Evolutionary conservation across 2,113 vertebrate species (phyloP).

Genomic region (Melanotaenia duboulayi): DNA sequence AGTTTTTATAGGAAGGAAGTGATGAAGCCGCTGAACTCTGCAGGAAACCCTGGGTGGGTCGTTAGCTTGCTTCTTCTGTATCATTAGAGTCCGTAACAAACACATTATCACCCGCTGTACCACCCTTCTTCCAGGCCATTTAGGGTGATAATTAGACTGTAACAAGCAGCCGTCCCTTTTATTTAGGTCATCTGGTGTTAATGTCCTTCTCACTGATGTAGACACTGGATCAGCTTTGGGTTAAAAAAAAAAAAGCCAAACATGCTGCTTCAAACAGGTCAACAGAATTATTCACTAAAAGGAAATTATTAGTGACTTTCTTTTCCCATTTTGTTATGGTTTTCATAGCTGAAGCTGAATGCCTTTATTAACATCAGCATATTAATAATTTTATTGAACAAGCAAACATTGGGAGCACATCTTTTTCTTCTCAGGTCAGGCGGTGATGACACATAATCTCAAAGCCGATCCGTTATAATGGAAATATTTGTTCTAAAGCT

Average conservation of each 20-base stretch:
- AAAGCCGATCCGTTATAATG: neutral
- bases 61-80: constrained; percentile 61
- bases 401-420: no score
- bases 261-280: constrained; percentile 18
- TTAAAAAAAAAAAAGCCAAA: constrained; percentile 3
- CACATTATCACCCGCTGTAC: constrained; percentile 71
- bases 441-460: neutral
- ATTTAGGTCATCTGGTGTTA: constrained; percentile 66
- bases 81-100: constrained; percentile 79
- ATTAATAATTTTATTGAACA: no score
- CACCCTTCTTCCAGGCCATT: constrained; percentile 63
- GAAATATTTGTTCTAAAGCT: constrained; percentile 13
- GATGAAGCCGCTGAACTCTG: constrained; percentile 44
- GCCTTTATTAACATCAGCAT: neutral
- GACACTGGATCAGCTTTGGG: constrained; percentile 29
- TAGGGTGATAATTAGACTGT: constrained; percentile 75
- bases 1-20: constrained; percentile 28
- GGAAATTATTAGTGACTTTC: neutral
- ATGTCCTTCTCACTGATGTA: constrained; percentile 45
- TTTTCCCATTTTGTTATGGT: neutral
- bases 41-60: constrained; percentile 61
- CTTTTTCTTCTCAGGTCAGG: neutral
- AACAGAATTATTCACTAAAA: constrained; percentile 31
- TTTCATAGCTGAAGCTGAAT: no score
- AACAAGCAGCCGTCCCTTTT: constrained; percentile 65